phyloP scores from a whole-genome alignment of 1,140 invertebrate genomes.

The Zaprionus camerounensis region DNA sequence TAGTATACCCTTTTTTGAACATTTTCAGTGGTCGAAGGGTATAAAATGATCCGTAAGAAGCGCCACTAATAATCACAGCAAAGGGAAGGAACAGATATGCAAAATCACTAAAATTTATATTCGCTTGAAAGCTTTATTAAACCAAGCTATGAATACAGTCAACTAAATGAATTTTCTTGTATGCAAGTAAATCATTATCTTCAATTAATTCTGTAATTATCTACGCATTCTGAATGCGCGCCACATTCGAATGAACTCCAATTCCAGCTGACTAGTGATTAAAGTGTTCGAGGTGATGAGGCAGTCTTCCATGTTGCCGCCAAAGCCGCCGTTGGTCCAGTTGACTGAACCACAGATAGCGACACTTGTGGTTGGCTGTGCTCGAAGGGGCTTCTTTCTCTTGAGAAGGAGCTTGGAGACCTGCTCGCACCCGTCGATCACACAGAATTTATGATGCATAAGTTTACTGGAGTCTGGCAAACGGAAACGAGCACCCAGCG shows the following conservation, averaged over 20 bases:
- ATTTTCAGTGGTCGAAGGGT: too few species aligned
- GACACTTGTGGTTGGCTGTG: not conserved
- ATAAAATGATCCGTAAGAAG: too few species aligned
- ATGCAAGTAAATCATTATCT: not conserved
- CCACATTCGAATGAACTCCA: conserved; percentile 13
- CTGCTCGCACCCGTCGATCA: not conserved
- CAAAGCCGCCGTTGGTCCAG: conserved; percentile 1
- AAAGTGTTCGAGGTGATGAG: conserved; percentile 2
- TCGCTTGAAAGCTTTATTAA: too few species aligned
- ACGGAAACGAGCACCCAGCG: conserved; percentile 1
- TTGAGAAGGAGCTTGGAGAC: not conserved
- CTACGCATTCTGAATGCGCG: not conserved
- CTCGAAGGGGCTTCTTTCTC: not conserved
- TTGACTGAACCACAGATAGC: conserved; percentile 5
- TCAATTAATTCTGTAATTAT: not conserved
- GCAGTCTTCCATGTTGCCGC: conserved; percentile 6
- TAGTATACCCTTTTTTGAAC: too few species aligned
- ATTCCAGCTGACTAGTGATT: not conserved
- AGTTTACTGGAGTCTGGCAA: not conserved
- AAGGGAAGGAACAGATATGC: too few species aligned
- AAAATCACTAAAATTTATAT: too few species aligned
- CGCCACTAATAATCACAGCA: too few species aligned
- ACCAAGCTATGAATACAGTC: too few species aligned
- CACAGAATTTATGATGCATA: conserved; percentile 20
- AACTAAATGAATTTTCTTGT: not conserved